These are phyloP conservation scores for Apodemia mormo DNA, from an alignment of 2,888 invertebrate genomes.

Conservation along the genomic window DNA sequence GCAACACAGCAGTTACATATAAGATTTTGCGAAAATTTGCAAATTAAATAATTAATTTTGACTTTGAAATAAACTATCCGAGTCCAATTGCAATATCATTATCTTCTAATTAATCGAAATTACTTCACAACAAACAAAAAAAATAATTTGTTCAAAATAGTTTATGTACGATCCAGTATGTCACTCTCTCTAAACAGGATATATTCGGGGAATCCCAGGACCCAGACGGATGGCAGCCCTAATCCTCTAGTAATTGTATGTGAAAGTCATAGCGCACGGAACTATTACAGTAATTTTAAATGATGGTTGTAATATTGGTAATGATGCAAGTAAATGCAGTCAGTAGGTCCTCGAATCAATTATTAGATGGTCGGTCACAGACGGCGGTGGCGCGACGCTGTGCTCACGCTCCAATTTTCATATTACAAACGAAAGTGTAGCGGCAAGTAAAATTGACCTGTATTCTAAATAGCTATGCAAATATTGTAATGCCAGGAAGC, in stretches of 20 bases:
- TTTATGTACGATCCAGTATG: too few species aligned
- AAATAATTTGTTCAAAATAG: too few species aligned
- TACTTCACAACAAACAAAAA: too few species aligned
- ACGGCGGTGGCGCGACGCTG: slow-evolving; percentile 34
- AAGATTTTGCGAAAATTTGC: too few species aligned
- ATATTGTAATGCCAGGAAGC: slow-evolving; percentile 34
- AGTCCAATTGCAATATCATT: too few species aligned
- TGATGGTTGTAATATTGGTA: slow-evolving; percentile 56
- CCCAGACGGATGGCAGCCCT: too few species aligned
- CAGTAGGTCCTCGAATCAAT: slow-evolving; percentile 38
- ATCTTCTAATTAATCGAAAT: too few species aligned
- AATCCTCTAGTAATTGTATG: slow-evolving; percentile 45
- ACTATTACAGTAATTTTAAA: slow-evolving; percentile 50
- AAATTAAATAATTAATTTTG: too few species aligned
- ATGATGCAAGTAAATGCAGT: slow-evolving; percentile 50
- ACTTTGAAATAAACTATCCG: too few species aligned
- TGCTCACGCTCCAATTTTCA: slow-evolving; percentile 74
- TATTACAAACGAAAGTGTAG: slow-evolving; percentile 73
- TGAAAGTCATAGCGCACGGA: slow-evolving; percentile 57
- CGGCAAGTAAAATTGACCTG: slow-evolving; percentile 57
- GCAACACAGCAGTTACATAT: too few species aligned
- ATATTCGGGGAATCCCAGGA: too few species aligned
- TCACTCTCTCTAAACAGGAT: too few species aligned
- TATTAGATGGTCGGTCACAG: slow-evolving; percentile 44
- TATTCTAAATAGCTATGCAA: slow-evolving; percentile 46